Conservation (phyloP, 2,797 vertebrate species). For the Takifugu rubripes region DNA sequence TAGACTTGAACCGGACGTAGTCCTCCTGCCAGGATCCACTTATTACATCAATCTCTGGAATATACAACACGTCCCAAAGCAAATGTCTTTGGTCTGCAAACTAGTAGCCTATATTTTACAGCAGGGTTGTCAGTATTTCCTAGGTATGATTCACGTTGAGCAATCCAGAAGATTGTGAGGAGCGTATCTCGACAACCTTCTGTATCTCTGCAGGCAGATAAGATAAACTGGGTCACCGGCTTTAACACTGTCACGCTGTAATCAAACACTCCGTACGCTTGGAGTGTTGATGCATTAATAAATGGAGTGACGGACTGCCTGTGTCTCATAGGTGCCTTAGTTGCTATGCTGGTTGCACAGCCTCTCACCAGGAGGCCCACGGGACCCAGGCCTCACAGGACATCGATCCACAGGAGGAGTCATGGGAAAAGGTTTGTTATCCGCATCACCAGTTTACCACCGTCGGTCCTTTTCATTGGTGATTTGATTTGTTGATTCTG, state of each 20-base stretch:
- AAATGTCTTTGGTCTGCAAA: background rate
- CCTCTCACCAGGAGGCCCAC: constrained; percentile 52
- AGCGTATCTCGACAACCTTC: constrained; percentile 15
- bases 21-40: constrained; percentile 5
- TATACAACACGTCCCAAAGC: too few species aligned
- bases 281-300: background rate
- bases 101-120: background rate
- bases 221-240: constrained; percentile 33
- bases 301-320: background rate
- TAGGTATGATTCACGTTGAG: background rate
- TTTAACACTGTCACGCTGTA: background rate
- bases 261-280: background rate
- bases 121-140: background rate
- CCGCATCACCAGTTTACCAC: too few species aligned
- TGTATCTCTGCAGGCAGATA: constrained; percentile 30
- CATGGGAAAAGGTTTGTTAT: constrained; percentile 17
- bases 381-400: constrained; percentile 43
- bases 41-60: background rate
- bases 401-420: constrained; percentile 44
- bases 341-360: constrained; percentile 54
- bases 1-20: constrained; percentile 4
- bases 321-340: constrained; percentile 40
- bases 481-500: constrained; percentile 1
- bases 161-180: constrained; percentile 1
- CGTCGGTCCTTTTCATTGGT: background rate